These are phyloP conservation scores for Myopa testacea DNA, from an alignment of 2,888 invertebrate genomes.

Conservation along the genomic window DNA sequence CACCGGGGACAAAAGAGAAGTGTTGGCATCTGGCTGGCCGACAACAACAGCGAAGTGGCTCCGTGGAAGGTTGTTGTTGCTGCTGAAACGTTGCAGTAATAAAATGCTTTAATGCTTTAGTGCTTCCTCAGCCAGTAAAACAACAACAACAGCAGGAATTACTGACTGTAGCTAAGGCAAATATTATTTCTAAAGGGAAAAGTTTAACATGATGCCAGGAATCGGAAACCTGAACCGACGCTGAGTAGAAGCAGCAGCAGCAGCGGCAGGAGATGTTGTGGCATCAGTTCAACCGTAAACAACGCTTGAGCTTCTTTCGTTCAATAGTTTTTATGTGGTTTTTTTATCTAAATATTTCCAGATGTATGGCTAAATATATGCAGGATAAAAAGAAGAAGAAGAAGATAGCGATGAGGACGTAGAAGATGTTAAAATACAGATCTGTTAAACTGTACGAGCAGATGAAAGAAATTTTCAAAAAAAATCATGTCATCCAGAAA, in stretches of 20 bases:
- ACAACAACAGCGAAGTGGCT: constrained; percentile 27
- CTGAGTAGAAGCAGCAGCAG: not conserved
- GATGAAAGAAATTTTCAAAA: too few relatives aligned
- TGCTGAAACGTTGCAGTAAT: constrained; percentile 27
- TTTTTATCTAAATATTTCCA: not conserved
- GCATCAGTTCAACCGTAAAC: constrained; percentile 39
- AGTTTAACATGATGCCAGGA: constrained; percentile 11
- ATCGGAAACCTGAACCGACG: constrained; percentile 13
- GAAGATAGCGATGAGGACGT: too few relatives aligned
- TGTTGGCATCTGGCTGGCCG: constrained; percentile 1
- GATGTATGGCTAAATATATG: too few relatives aligned
- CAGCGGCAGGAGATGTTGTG: constrained; percentile 18
- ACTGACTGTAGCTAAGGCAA: not conserved
- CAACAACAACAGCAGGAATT: not conserved
- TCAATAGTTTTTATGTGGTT: constrained; percentile 3
- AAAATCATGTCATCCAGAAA: too few relatives aligned
- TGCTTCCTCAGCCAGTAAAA: not conserved
- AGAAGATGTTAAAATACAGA: too few relatives aligned
- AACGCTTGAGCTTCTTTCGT: constrained; percentile 30
- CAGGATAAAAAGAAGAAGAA: too few relatives aligned
- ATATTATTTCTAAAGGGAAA: constrained; percentile 30
- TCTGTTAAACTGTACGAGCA: too few relatives aligned
- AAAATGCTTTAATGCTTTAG: constrained; percentile 15
- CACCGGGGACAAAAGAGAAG: constrained; percentile 20
- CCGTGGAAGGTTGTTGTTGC: constrained; percentile 15